Evolutionary conservation across 1,140 invertebrate species (phyloP), one percentile per base, ranked within the genome.

Genomic region (Pararge aegeria): DNA sequence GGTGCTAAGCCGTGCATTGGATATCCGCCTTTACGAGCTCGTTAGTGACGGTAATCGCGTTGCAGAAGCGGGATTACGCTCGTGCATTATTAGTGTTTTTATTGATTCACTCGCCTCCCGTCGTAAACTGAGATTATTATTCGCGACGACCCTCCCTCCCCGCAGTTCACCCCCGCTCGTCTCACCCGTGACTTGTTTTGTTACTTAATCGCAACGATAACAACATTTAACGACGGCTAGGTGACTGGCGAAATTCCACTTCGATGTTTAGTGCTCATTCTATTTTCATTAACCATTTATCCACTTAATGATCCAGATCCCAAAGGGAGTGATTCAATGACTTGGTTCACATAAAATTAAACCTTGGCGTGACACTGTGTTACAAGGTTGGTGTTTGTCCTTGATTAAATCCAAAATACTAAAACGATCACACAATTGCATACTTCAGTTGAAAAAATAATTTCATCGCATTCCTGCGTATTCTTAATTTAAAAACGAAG

Each of bases 31-130:
- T 89, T 87, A 89, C 86, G 86, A 89, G 71, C 81, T 87, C 86
- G 83, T 89, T 86, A 87, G 83, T 75, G 83, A 74, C 77, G 77
- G 83, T 87, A 86, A 86, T 84, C 83, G 76, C 80, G 81, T 74
- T 89, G 86, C 86, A 89, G 75, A 83, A 74, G 67, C 79, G 74
- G 81, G 86, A 80, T 89, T 86, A 89, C 80, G 78, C 73, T 74
- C 81, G 82, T 89, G 86, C 86, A 89, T 89, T 89, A 89, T 89
- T 89, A 89, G 86, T 89, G 86, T 89, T 89, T 89, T 89, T 89
- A 89, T 89, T 89, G 86, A 89, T 89, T 89, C 81, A 86, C 82
- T 86, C 83, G 86, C 82, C 74, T 83, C 75, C 80, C 70, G 82
- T 89, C 82, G 83, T 89, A 84, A 89, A 89, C 78, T 87, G 83